Evolutionary conservation across 2,797 vertebrate genomes (phyloP), one percentile per base, ranked within the genome.

Genomic region (Neostethus bicornis): DNA sequence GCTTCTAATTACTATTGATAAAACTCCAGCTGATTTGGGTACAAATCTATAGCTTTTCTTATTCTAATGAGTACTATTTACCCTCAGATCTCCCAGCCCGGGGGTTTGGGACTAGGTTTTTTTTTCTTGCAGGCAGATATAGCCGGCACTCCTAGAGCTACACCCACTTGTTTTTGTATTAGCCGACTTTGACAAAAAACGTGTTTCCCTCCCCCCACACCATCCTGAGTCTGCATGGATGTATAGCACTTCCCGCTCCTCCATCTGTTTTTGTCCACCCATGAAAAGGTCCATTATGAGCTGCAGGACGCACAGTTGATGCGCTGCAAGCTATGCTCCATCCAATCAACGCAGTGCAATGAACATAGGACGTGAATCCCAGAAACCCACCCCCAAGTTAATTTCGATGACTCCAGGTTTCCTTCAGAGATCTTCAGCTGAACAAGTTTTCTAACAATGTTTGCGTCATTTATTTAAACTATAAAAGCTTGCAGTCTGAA

Each of bases 401-500:
- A 82, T 81, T 88, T 84, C 77, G 67, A 84, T 88, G 83, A 87
- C 88, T 71, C 83, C 70, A 58, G 61, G 73, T 72, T 67, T 77
- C 66, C 80, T 81, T 83, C 72, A 54, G 65, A 83, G 80, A 77
- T 89, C 87, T 91, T 91, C 86, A 91, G 90, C 87, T 80, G 85
- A 91, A 89, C 87, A 90, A 88, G 86, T 93, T 93, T 85, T 92
- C 85, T 66, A 90, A 90, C 89, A 89, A 91, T 92, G 90, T 94
- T 90, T 91, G 78, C 52, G 68, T 75, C 73, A 45, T 65, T 69
- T 57, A 51, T 59, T 52, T 61, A 52, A 39, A 69, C 56, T 24
- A 74, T 76, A 91, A 93, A 92, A 92, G 88, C 83, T 82, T 74
- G 77, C 79, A 83, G 78, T 87, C 84, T 92, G 91, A 95, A 94